Percentiles rank a stretch among this genome's conserved stretches.
These are phyloP conservation scores for Dolichoris vasculosae DNA, from an alignment of 1,140 invertebrate genomes.

Conservation along the genomic window DNA sequence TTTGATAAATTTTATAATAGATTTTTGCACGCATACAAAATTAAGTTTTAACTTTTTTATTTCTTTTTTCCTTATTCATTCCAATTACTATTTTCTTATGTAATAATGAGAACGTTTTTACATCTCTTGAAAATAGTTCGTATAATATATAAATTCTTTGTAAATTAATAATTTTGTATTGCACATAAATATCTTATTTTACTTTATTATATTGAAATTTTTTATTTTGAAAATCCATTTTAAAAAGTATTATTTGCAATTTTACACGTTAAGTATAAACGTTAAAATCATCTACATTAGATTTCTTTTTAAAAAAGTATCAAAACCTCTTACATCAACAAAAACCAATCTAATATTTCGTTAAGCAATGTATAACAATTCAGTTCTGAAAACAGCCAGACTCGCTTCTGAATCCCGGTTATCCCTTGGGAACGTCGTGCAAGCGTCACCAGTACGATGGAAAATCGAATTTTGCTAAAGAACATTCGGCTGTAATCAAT, in stretches of 20 bases:
- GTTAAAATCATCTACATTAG: no score
- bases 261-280: no score
- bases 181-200: no score
- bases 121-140: no score
- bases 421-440: not conserved
- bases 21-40: not conserved
- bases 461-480: constrained; percentile 23
- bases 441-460: not conserved
- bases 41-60: not conserved
- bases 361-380: not conserved
- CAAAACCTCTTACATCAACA: not conserved
- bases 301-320: not conserved
- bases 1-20: not conserved
- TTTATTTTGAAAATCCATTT: no score
- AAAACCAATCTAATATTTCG: not conserved
- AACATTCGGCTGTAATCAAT: constrained; percentile 21
- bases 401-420: not conserved
- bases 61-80: no score
- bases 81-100: no score
- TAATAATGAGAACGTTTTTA: no score
- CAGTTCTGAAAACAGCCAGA: not conserved
- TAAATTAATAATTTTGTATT: no score
- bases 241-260: no score
- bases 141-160: no score
- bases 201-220: no score